Evolutionary conservation across 2,797 vertebrate species (phyloP).

Genomic region (Lutjanus argentimaculatus): DNA sequence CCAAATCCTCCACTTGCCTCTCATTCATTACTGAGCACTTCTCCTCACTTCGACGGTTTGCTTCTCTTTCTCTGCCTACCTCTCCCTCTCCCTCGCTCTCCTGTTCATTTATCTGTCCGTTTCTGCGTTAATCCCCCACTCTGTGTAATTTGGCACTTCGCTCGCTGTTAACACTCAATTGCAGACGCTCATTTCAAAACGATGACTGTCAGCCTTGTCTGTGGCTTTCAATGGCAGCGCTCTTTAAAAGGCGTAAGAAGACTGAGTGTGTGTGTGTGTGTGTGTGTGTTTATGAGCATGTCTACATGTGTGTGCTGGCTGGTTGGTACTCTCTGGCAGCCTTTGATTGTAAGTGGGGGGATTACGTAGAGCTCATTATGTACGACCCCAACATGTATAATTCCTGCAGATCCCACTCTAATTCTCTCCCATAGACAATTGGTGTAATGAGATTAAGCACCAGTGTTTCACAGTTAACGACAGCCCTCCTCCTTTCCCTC

Average conservation of each 20-base stretch:
- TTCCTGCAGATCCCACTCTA: constrained; percentile 85
- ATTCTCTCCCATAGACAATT: constrained; percentile 87
- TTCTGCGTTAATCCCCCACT: constrained; percentile 78
- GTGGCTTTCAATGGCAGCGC: constrained; percentile 64
- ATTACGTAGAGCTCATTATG: constrained; percentile 86
- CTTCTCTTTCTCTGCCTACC: constrained; percentile 33
- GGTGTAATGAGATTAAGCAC: constrained; percentile 85
- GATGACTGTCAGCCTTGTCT: constrained; percentile 71
- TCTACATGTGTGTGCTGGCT: constrained; percentile 50
- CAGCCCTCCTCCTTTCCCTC: constrained; percentile 42
- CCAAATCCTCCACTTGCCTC: constrained; percentile 75
- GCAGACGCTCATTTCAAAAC: constrained; percentile 78
- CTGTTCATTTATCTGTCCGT: constrained; percentile 78
- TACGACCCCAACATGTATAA: constrained; percentile 83
- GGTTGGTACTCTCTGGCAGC: constrained; percentile 62
- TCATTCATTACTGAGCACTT: constrained; percentile 77
- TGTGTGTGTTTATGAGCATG: constrained; percentile 12
- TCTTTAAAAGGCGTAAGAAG: constrained; percentile 56
- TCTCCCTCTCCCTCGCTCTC: constrained; percentile 35
- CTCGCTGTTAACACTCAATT: constrained; percentile 78
- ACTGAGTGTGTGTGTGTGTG: constrained; percentile 24
- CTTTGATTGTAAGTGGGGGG: constrained; percentile 79
- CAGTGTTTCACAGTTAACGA: constrained; percentile 66
- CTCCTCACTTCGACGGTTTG: constrained; percentile 55
- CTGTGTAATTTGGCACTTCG: constrained; percentile 80